Base-by-base conservation (phyloP, 2,113 vertebrate species). In the Elephantulus edwardii region DNA sequence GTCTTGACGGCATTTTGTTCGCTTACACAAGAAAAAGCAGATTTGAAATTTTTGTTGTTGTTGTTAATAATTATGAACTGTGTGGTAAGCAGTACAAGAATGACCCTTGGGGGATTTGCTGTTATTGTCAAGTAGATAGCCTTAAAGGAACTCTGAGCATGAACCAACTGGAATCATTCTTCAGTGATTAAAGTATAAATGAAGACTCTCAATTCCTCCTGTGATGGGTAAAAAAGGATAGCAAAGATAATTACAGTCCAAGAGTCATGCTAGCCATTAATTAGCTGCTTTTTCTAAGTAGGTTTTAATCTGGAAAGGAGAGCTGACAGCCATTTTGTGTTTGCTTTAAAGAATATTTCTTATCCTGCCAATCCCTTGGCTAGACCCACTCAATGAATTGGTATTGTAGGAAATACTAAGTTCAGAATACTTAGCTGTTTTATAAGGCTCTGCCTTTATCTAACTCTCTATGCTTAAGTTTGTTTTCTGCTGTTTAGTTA, bases 111-210 rank as follows among this genome's bases (percentile, higher is more conserved):
- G 79, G 38, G 19, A 83, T 88, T 82, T 89, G 30, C 24, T 76
- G 75, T 91, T 93, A 62, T 88, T 90, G 66, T 78, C 82, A 90
- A 88, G 62, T 86, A 92, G 72, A 91, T 48, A 58, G 42, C 60
- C 86, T 50, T 88, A 75, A 86, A 91, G 76, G 52, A 95, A 93
- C 52, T 75, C 75, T 90, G 71, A 92, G 66, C 75, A 94, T 74
- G 89, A 88, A 93, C 94, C 93, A 93, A 93, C 48, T 91, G 48
- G 75, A 91, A 94, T 19, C 40, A 86, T 94, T 90, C 86, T 94
- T 91, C 46, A 74, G 94, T 93, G 93, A 94, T 93, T 93, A 95
- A 91, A 93, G 44, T 79, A 90, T 90, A 94, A 88, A 6, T 79
- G 93, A 85, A 60, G 91, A 88, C 92, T 94, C 94, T 93, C 50